Base-by-base conservation (phyloP, 1,140 invertebrate genomes). In the Drosophila ironensis region DNA sequence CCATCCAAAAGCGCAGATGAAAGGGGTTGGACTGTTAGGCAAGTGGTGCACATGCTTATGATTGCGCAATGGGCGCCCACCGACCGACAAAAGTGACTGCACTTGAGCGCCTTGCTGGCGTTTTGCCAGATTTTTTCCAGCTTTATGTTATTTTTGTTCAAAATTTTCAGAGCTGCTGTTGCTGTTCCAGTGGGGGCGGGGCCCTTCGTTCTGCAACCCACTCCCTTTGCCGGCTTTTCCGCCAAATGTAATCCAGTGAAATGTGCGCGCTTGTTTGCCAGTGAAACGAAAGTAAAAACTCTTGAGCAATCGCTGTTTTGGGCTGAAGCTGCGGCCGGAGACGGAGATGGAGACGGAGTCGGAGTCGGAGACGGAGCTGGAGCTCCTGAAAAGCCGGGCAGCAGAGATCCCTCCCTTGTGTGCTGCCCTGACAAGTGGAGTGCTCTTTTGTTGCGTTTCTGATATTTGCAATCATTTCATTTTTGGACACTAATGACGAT, bases 381-480 rank as follows among this genome's bases (percentile, higher is more conserved):
- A 7, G 14, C 33, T 37, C 33, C 33, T 37, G 30, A 37, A 14
- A 14, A 4, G 4, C 12, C 4, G n/a, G 3, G 4, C 30, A 16
- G 7, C 11, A 35, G 7, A 14, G 12, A 37, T 8, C 12, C 33
- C 40, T 50, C 28, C 33, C 42, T 33, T 24, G 20, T 27, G 33
- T 57, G 41, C 25, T 12, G 12, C 47, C 17, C 68, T 63, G 57
- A 44, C 57, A 63, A 47, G 51, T 69, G 64, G 44, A 69, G 66
- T 57, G 66, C 69, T 64, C 57, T 48, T 53, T 72, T 72, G 59
- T 72, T 72, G 59, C 70, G 57, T 73, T 59, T 51, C 17, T 37
- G 47, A 80, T 80, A 82, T 80, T 81, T 81, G 76, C 76, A 81
- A 81, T 68, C 68, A 76, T 82, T 81, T 81, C 59, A 67, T 75